A percentile compares a stretch with the other conserved stretches of the same genome.
phyloP scores from a whole-genome alignment of 2,888 invertebrate species.

The Desoria tigrina region DNA sequence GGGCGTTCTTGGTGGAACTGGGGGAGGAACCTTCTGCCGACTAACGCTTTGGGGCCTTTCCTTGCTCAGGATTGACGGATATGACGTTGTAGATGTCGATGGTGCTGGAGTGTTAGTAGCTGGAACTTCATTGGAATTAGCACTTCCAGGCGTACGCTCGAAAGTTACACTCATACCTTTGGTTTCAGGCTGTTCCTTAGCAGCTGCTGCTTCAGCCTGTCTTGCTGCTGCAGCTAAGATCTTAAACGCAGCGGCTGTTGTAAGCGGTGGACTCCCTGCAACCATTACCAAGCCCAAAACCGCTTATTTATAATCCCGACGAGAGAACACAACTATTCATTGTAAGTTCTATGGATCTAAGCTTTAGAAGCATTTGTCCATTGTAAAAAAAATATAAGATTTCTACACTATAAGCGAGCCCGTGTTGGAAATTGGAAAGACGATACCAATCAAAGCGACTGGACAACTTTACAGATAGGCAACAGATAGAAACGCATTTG shows the following conservation, averaged over 20 bases:
- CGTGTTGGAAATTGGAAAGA: too few species aligned
- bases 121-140: background rate
- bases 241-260: constrained; percentile 31
- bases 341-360: constrained; percentile 24
- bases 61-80: constrained; percentile 72
- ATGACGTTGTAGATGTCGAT: constrained; percentile 55
- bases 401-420: too few species aligned
- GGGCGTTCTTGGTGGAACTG: constrained; percentile 74
- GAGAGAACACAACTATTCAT: constrained; percentile 9
- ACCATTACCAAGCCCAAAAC: constrained; percentile 27
- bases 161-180: constrained; percentile 14
- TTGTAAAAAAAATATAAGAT: too few species aligned
- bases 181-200: constrained; percentile 14
- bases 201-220: constrained; percentile 7
- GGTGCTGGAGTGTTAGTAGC: constrained; percentile 30
- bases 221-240: constrained; percentile 13
- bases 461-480: too few species aligned
- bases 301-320: constrained; percentile 8
- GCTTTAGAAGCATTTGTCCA: background rate
- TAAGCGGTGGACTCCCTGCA: constrained; percentile 40
- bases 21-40: constrained; percentile 73
- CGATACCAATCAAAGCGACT: too few species aligned
- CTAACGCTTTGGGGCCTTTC: constrained; percentile 55
- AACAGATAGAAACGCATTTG: too few species aligned
- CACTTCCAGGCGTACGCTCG: background rate